These are phyloP conservation scores for Cantharis rufa DNA, from an alignment of 2,888 invertebrate genomes.

Conservation along the genomic window DNA sequence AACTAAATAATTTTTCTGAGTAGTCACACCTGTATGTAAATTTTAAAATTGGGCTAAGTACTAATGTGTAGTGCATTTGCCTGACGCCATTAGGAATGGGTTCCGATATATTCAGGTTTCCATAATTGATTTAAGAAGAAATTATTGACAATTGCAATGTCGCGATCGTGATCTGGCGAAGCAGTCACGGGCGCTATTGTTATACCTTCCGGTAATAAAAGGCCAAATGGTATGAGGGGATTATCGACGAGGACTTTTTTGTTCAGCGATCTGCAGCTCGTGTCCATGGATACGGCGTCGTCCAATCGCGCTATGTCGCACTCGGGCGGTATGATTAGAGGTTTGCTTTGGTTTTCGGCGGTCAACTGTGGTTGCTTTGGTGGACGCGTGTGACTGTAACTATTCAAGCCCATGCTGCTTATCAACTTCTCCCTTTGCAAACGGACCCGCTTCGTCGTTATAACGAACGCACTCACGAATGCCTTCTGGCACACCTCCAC, in stretches of 20 bases:
- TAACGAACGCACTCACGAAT: constrained; percentile 60
- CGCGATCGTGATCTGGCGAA: constrained; percentile 56
- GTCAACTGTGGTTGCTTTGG: constrained; percentile 22
- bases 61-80: constrained; percentile 11
- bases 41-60: constrained; percentile 7
- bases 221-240: constrained; percentile 54
- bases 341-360: constrained; percentile 32
- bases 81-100: constrained; percentile 49
- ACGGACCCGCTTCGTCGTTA: constrained; percentile 60
- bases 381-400: constrained; percentile 51
- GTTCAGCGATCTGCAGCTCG: constrained; percentile 7
- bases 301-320: constrained; percentile 30
- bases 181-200: constrained; percentile 56
- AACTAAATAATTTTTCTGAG: neutral
- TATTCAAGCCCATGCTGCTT: constrained; percentile 54
- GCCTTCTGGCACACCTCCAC: constrained; percentile 62
- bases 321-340: constrained; percentile 31
- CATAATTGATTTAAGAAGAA: constrained; percentile 62
- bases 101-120: constrained; percentile 61
- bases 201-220: constrained; percentile 56
- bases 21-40: neutral
- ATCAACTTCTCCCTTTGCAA: constrained; percentile 59
- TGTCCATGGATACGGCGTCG: constrained; percentile 13
- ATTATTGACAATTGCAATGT: constrained; percentile 59
- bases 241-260: constrained; percentile 47